These are phyloP conservation scores for Sibirionetta formosa DNA, from an alignment of 2,797 vertebrate species.

Conservation along the genomic window DNA sequence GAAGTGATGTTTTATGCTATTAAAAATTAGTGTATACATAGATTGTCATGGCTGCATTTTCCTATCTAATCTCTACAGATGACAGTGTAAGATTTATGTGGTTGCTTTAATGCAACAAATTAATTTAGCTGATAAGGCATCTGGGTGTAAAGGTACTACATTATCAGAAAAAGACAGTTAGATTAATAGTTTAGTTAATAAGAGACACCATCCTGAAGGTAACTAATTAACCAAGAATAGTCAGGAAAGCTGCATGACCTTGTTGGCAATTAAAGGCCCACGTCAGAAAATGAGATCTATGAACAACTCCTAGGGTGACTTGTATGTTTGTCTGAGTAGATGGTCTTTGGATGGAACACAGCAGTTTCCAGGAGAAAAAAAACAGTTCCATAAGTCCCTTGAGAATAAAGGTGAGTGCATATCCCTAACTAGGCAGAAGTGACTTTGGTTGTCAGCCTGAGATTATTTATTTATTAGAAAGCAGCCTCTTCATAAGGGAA, in stretches of 20 bases:
- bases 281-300: background rate
- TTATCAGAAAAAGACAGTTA: background rate
- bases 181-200: slow-evolving; percentile 14
- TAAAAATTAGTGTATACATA: background rate
- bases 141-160: background rate
- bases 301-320: background rate
- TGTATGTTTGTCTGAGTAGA: background rate
- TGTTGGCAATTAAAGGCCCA: background rate
- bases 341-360: background rate
- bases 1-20: background rate
- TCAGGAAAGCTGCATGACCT: background rate
- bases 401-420: background rate
- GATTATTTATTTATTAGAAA: background rate
- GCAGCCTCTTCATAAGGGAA: background rate
- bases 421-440: background rate
- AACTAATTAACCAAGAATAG: background rate
- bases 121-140: slow-evolving; percentile 7
- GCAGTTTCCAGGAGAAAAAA: background rate
- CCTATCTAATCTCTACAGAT: background rate
- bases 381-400: background rate
- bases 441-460: background rate
- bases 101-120: background rate
- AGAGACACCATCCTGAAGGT: background rate
- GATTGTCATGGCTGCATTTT: background rate
- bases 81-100: background rate